Conservation (phyloP, 2,113 vertebrate genomes). For the Sebastes fasciatus region DNA sequence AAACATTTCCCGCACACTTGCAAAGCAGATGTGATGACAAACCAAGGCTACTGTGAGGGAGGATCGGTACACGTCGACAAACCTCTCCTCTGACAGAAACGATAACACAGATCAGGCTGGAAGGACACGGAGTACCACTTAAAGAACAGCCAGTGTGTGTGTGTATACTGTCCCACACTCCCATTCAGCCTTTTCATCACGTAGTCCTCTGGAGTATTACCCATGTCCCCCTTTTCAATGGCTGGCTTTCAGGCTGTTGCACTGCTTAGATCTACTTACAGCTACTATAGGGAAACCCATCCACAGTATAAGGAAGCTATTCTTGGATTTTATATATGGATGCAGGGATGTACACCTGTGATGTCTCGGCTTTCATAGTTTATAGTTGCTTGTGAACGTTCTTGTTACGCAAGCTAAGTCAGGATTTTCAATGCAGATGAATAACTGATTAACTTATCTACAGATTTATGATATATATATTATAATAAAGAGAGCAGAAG, state of each 20-base stretch:
- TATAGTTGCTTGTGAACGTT: background rate
- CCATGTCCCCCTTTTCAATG: background rate
- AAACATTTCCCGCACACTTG: slow-evolving; percentile 24
- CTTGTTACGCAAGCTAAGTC: background rate
- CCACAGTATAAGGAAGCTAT: slow-evolving; percentile 9
- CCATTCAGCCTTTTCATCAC: slow-evolving; percentile 48
- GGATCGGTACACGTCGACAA: slow-evolving; percentile 53
- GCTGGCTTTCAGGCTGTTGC: slow-evolving; percentile 18
- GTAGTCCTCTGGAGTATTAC: slow-evolving; percentile 29
- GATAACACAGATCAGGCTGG: slow-evolving; percentile 37
- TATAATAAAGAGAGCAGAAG: background rate
- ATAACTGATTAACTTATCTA: background rate
- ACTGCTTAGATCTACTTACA: slow-evolving; percentile 33
- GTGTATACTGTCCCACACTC: slow-evolving; percentile 30
- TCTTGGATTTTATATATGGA: slow-evolving; percentile 14
- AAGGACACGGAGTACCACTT: slow-evolving; percentile 42
- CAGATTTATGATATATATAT: background rate
- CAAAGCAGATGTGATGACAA: slow-evolving; percentile 42
- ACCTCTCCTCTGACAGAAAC: slow-evolving; percentile 52
- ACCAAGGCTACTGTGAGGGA: slow-evolving; percentile 49
- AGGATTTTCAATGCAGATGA: background rate
- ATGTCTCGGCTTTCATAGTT: slow-evolving; percentile 11
- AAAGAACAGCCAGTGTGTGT: slow-evolving; percentile 36
- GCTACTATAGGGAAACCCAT: background rate
- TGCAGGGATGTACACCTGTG: background rate